phyloP scores from a whole-genome alignment of 2,888 invertebrate species.

The Dendrolimus houi region DNA sequence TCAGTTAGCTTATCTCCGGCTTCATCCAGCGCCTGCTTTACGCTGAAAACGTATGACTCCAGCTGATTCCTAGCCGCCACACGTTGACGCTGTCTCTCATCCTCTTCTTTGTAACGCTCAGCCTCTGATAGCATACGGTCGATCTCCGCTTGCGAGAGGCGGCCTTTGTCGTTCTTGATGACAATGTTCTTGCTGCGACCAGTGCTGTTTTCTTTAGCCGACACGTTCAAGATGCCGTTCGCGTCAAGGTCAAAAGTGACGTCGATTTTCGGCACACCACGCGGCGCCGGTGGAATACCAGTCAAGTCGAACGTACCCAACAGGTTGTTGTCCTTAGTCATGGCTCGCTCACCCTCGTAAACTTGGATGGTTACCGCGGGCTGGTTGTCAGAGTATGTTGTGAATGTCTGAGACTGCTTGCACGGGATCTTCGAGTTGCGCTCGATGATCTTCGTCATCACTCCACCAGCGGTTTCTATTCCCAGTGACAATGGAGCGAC shows the following conservation, averaged over 20 bases:
- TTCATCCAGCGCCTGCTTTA: conserved; percentile 82
- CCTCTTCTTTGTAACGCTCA: conserved; percentile 83
- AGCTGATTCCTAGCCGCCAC: conserved; percentile 84
- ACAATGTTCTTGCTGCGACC: conserved; percentile 85
- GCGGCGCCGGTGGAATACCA: conserved; percentile 83
- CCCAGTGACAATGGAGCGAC: conserved; percentile 81
- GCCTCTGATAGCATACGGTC: conserved; percentile 87
- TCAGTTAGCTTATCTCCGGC: conserved; percentile 76
- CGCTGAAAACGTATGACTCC: conserved; percentile 82
- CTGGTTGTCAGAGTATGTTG: conserved; percentile 89
- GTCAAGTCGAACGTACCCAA: conserved; percentile 80
- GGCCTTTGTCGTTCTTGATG: conserved; percentile 89
- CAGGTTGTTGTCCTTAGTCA: conserved; percentile 88
- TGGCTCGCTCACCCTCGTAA: conserved; percentile 85
- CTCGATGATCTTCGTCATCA: conserved; percentile 86
- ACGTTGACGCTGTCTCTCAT: conserved; percentile 81
- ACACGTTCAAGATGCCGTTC: conserved; percentile 89
- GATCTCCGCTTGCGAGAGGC: conserved; percentile 88
- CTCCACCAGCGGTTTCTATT: conserved; percentile 88
- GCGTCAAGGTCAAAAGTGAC: conserved; percentile 87
- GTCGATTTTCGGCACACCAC: conserved; percentile 81
- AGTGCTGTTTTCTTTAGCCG: conserved; percentile 82
- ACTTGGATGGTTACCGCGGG: conserved; percentile 84
- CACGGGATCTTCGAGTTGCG: conserved; percentile 83
- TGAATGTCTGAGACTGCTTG: conserved; percentile 84